Evolutionary conservation across 2,888 invertebrate genomes (phyloP).

Genomic region (Macrophya alboannulata): DNA sequence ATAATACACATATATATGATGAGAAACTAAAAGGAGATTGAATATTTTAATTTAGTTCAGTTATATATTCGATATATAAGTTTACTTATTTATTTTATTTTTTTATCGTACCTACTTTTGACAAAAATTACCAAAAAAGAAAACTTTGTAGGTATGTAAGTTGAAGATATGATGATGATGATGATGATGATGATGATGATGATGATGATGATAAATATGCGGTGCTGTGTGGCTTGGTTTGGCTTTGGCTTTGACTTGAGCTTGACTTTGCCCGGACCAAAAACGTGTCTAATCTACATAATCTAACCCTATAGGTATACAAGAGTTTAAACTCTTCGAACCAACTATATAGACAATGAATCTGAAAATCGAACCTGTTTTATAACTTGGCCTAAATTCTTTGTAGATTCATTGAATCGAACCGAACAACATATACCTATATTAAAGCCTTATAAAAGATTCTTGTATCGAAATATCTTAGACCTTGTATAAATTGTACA

Average conservation of each 20-base stretch:
- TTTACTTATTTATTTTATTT: no score
- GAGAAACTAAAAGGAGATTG: background rate
- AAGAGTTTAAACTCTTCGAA: background rate
- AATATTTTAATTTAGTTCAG: background rate
- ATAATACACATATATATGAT: background rate
- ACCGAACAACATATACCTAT: background rate
- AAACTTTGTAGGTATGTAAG: no score
- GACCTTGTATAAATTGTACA: background rate
- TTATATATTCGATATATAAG: no score
- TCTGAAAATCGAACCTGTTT: constrained; percentile 33
- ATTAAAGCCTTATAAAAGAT: background rate
- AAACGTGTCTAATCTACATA: constrained; percentile 33
- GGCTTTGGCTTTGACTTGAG: background rate
- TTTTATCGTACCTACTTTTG: no score
- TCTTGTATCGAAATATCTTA: background rate
- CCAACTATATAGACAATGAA: constrained; percentile 22
- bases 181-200: no score
- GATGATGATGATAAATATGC: no score
- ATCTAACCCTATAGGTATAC: background rate
- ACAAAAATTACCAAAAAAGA: no score
- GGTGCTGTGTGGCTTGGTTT: background rate
- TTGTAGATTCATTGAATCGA: constrained; percentile 6
- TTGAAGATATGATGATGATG: no score
- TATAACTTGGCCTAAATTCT: constrained; percentile 36
- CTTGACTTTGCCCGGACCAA: background rate